Evolutionary conservation across 2,113 vertebrate species (phyloP), one percentile per base, ranked within the genome.

Genomic region (Cyanistes caeruleus): DNA sequence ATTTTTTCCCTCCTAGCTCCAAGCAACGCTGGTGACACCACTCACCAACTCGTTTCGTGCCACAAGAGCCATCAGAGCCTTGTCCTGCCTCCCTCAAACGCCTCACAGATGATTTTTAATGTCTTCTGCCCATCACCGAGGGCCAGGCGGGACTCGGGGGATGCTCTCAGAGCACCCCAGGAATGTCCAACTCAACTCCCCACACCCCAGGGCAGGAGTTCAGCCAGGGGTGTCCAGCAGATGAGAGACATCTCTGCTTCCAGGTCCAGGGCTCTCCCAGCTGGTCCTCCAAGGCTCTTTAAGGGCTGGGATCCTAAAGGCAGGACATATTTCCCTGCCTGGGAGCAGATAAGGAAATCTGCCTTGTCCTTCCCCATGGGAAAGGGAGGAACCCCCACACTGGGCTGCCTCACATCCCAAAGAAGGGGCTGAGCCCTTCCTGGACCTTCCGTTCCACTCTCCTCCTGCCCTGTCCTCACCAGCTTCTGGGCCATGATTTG

Each of bases 1-100:
- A 87, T 93, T 84, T 84, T 87, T 87, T 75, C 13, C 39, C 33
- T 51, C 70, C 82, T 97, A 67, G 96, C 98, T 97, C 96, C 94
- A 58, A 97, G 97, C 97, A 68, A 62, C 20, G 2, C 51, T 87
- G 84, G 76, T 91, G 95, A 96, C 82, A 94, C 74, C 95, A 58
- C 81, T 95, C 93, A 60, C 69, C 78, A 60, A 53, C 90, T 70
- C 5, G 33, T 92, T 95, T 87, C 52, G 14, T 90, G 89, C 51
- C 48, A 2, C 10, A 30, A 94, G 72, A 96, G 81, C 70, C 60
- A 82, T 76, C 69, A 33, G 65, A 88, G 69, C 28, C 27, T 13
- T 17, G 80, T 31, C 31, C 75, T 70, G 37, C 44, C 30, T 58
- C 60, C 35, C 56, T 69, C 87, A 24, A 39, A 43, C 22, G 4